Conservation (phyloP, 2,797 vertebrate species). For the Eutrigla gurnardus region DNA sequence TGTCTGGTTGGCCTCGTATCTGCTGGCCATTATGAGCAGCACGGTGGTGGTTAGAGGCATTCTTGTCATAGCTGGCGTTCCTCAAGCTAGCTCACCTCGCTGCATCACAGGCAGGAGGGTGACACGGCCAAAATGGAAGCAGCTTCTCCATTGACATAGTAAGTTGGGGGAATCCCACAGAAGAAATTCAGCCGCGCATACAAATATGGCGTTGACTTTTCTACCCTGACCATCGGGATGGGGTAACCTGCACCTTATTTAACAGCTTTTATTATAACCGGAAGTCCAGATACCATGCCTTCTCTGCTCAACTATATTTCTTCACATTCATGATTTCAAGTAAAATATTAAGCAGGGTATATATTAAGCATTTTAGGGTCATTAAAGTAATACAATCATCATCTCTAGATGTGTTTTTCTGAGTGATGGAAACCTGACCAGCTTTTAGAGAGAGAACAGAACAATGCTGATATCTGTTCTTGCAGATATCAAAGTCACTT, state of each 20-base stretch:
- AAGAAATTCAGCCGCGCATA: not conserved
- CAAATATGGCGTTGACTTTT: not conserved
- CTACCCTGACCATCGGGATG: not conserved
- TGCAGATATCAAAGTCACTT: not conserved
- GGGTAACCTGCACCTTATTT: not conserved
- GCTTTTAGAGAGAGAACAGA: not conserved
- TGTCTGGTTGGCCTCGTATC: conserved; percentile 62
- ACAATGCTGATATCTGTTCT: conserved; percentile 9
- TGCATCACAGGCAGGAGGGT: conserved; percentile 53
- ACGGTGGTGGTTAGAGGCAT: conserved; percentile 54
- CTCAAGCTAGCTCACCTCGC: conserved; percentile 37
- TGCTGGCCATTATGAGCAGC: conserved; percentile 65
- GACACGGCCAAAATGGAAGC: conserved; percentile 48
- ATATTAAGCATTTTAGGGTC: not conserved
- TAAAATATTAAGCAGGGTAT: not conserved
- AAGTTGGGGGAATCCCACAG: conserved; percentile 29
- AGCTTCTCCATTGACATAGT: conserved; percentile 7
- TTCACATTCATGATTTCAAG: not conserved
- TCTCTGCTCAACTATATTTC: not conserved
- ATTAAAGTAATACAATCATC: not conserved
- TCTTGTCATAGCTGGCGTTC: conserved; percentile 62
- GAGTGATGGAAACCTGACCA: not conserved
- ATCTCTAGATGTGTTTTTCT: not conserved
- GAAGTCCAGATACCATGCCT: not conserved
- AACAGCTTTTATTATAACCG: not conserved